These are phyloP conservation scores for Agelaius phoeniceus DNA, from an alignment of 2,113 vertebrate species.

Conservation along the genomic window DNA sequence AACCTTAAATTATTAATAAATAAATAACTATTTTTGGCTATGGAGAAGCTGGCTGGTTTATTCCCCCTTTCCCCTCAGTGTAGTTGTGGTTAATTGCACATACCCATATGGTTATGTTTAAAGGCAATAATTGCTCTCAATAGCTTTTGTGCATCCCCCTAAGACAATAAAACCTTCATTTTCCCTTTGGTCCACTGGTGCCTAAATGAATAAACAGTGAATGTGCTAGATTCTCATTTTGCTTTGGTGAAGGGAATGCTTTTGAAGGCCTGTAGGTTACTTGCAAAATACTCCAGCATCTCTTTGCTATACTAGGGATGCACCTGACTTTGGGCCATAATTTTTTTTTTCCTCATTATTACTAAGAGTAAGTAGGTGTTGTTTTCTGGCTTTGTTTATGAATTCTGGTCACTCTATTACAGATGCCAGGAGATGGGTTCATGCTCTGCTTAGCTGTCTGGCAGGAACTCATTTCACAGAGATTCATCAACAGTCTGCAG, in stretches of 20 bases:
- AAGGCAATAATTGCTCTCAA: neutral
- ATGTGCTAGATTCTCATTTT: neutral
- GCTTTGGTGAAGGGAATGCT: neutral
- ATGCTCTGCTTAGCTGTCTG: neutral
- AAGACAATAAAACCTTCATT: constrained; percentile 13
- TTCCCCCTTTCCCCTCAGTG: neutral
- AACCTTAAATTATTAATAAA: constrained; percentile 99
- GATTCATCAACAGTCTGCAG: neutral
- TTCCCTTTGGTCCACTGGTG: neutral
- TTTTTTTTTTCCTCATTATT: neutral
- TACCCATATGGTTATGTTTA: neutral
- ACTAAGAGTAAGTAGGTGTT: neutral
- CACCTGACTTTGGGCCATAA: neutral
- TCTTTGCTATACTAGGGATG: neutral
- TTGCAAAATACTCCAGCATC: neutral
- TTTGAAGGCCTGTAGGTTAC: neutral
- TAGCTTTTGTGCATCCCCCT: neutral
- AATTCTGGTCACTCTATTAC: neutral
- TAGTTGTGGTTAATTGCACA: constrained; percentile 1
- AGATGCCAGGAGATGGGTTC: neutral
- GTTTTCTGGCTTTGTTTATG: neutral
- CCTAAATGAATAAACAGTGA: neutral
- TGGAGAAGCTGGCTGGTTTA: constrained; percentile 61
- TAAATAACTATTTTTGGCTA: constrained; percentile 99
- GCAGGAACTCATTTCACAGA: neutral